A percentile compares a stretch with the other conserved stretches of the same genome.
These are phyloP conservation scores for Pelecanoides urinatrix DNA, from an alignment of 2,113 vertebrate genomes.

Conservation along the genomic window DNA sequence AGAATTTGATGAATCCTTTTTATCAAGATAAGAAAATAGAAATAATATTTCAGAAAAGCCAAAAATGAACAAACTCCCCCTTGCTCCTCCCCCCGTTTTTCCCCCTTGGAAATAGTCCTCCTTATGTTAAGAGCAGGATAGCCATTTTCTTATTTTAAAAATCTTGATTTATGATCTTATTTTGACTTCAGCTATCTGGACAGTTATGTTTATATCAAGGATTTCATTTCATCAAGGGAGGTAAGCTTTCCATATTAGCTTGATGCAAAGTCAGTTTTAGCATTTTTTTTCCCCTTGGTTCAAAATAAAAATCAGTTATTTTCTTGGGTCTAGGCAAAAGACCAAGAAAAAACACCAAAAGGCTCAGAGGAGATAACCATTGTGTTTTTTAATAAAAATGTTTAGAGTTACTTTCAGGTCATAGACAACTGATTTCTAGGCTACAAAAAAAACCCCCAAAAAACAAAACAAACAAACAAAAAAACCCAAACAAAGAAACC, in stretches of 20 bases:
- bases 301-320: background rate
- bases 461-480: no score
- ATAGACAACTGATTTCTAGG: background rate
- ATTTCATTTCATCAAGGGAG: background rate
- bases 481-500: background rate
- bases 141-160: background rate
- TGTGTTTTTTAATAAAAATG: background rate
- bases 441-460: background rate
- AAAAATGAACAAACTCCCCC: background rate
- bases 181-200: background rate
- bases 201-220: background rate
- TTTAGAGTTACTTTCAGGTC: background rate
- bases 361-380: background rate
- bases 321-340: background rate
- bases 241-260: background rate
- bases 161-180: background rate
- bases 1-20: background rate
- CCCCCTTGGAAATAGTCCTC: accelerated
- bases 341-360: background rate
- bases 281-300: accelerated
- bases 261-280: background rate
- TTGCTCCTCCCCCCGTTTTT: accelerated
- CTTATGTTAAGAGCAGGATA: background rate
- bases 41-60: background rate
- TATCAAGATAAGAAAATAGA: background rate